Conservation (phyloP, 2,113 vertebrate species). For the Heptranchias perlo region DNA sequence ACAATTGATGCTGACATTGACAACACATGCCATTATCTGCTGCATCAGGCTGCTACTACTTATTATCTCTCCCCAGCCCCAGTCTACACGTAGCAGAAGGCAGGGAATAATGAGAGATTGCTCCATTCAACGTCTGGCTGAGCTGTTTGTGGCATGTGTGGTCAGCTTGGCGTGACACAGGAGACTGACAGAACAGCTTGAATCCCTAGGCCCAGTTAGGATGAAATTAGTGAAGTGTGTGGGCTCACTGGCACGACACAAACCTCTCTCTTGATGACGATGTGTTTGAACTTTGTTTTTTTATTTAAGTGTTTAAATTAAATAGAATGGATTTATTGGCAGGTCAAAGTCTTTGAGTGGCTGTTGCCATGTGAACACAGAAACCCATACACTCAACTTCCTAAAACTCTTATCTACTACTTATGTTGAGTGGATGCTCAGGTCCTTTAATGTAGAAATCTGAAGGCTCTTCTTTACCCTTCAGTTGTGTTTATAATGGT, state of each 20-base stretch:
- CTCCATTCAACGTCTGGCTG: background rate
- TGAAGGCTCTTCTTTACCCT: constrained; percentile 10
- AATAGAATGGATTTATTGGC: constrained; percentile 25
- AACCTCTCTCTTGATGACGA: constrained; percentile 3
- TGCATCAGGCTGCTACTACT: background rate
- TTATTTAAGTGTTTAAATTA: constrained; percentile 33
- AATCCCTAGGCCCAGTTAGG: background rate
- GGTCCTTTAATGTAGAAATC: background rate
- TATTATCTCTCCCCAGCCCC: background rate
- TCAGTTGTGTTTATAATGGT: constrained; percentile 22
- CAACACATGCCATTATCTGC: background rate
- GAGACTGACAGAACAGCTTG: constrained; percentile 13
- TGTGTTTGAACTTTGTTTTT: constrained; percentile 35
- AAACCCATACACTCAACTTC: constrained; percentile 1
- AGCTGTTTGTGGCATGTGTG: constrained; percentile 21
- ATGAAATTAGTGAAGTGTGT: background rate
- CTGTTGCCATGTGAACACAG: constrained; percentile 28
- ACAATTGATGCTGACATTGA: background rate
- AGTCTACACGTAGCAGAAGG: background rate
- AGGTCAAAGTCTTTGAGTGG: constrained; percentile 36
- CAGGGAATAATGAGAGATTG: background rate
- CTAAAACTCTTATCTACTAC: constrained; percentile 35
- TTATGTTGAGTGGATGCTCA: constrained; percentile 36
- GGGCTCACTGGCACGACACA: constrained; percentile 4
- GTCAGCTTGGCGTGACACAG: background rate